Conservation (phyloP, 2,797 vertebrate genomes). For the Rhynchonycteris naso region DNA sequence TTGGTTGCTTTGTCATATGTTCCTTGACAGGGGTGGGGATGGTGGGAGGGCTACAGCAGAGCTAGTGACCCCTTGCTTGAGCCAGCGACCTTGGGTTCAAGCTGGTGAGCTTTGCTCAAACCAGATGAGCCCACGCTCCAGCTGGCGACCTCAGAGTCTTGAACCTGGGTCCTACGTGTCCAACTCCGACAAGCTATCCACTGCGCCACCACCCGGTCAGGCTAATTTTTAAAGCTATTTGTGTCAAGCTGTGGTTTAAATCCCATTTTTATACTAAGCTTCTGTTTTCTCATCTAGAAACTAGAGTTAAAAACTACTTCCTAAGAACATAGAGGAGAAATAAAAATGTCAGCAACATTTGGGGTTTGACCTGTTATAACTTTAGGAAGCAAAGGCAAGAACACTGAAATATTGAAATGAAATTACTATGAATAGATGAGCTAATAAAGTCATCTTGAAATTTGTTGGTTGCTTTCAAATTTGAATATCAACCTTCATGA, state of each 20-base stretch:
- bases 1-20: too few relatives aligned
- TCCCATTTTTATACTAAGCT: background rate
- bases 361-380: background rate
- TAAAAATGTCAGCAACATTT: background rate
- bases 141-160: too few relatives aligned
- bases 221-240: conserved; percentile 15
- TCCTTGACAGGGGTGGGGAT: too few relatives aligned
- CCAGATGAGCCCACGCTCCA: too few relatives aligned
- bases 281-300: background rate
- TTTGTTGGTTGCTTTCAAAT: conserved; percentile 1
- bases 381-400: background rate
- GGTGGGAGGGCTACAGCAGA: too few relatives aligned
- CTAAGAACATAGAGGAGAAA: background rate
- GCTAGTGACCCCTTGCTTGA: too few relatives aligned
- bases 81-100: too few relatives aligned
- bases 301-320: background rate
- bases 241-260: background rate
- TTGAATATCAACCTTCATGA: background rate
- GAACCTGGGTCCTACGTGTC: too few relatives aligned
- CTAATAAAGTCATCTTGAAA: background rate
- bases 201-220: too few relatives aligned
- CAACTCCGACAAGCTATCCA: too few relatives aligned
- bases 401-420: background rate
- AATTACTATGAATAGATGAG: background rate
- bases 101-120: too few relatives aligned